These are phyloP conservation scores for Hemibagrus guttatus DNA, from an alignment of 2,797 vertebrate genomes.

Conservation along the genomic window DNA sequence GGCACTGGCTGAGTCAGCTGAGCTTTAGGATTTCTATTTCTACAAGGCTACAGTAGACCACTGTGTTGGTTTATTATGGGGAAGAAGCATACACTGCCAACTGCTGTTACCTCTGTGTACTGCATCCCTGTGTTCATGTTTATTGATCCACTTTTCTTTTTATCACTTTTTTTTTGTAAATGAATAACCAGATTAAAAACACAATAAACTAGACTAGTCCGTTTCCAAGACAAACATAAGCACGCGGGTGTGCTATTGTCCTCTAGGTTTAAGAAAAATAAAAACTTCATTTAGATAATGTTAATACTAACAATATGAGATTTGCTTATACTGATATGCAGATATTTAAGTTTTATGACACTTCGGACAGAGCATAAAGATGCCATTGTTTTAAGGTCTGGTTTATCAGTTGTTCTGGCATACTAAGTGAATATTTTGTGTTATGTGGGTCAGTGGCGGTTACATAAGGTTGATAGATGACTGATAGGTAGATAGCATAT, in stretches of 20 bases:
- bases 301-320: neutral
- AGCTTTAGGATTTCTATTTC: neutral
- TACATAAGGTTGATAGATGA: conserved; percentile 47
- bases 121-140: conserved; percentile 18
- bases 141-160: conserved; percentile 37
- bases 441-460: conserved; percentile 37
- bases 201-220: neutral
- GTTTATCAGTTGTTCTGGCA: conserved; percentile 27
- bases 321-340: neutral
- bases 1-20: neutral
- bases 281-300: neutral
- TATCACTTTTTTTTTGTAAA: conserved; percentile 31
- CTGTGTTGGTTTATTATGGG: neutral
- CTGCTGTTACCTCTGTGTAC: conserved; percentile 41
- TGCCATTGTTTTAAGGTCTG: neutral
- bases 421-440: conserved; percentile 14
- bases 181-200: conserved; percentile 36
- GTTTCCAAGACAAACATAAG: conserved; percentile 36
- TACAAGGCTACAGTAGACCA: neutral
- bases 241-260: neutral
- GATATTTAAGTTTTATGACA: neutral
- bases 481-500: conserved; percentile 46
- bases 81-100: conserved; percentile 49
- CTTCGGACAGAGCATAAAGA: neutral
- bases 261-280: neutral